These are phyloP conservation scores for Nerophis lumbriciformis DNA, from an alignment of 2,113 vertebrate genomes.

Conservation along the genomic window DNA sequence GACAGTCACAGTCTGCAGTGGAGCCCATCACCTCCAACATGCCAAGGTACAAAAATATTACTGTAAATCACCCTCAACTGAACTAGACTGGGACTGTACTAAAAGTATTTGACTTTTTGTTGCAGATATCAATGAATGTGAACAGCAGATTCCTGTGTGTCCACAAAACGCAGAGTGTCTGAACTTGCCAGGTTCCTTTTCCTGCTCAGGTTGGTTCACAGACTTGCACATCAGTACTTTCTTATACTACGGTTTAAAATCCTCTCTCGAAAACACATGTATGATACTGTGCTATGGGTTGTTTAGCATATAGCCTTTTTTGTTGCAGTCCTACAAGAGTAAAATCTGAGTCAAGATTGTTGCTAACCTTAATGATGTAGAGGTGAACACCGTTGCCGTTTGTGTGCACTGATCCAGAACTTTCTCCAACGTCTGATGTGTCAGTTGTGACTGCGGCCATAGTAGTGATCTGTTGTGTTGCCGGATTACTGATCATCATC, in stretches of 20 bases:
- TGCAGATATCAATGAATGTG: conserved; percentile 73
- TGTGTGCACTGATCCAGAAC: conserved; percentile 43
- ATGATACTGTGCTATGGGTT: background rate
- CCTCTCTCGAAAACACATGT: too few species aligned
- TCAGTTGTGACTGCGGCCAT: conserved; percentile 57
- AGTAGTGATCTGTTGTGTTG: conserved; percentile 51
- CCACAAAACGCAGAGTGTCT: conserved; percentile 55
- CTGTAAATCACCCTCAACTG: background rate
- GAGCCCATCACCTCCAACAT: conserved; percentile 65
- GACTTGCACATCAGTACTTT: background rate
- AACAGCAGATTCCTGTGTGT: conserved; percentile 48
- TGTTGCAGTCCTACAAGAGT: background rate
- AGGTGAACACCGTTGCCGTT: conserved; percentile 1
- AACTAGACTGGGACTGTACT: too few species aligned
- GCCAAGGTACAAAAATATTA: conserved; percentile 55
- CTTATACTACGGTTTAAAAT: background rate
- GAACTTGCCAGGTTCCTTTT: conserved; percentile 67
- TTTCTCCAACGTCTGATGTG: conserved; percentile 35
- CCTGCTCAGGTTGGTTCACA: conserved; percentile 60
- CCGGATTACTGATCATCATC: conserved; percentile 44
- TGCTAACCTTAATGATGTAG: too few species aligned
- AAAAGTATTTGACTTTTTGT: background rate
- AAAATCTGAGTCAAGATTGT: too few species aligned
- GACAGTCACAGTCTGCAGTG: conserved; percentile 58
- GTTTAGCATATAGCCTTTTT: background rate